phyloP scores from a whole-genome alignment of 1,140 invertebrate species.

The Daktulosphaira vitifoliae region DNA sequence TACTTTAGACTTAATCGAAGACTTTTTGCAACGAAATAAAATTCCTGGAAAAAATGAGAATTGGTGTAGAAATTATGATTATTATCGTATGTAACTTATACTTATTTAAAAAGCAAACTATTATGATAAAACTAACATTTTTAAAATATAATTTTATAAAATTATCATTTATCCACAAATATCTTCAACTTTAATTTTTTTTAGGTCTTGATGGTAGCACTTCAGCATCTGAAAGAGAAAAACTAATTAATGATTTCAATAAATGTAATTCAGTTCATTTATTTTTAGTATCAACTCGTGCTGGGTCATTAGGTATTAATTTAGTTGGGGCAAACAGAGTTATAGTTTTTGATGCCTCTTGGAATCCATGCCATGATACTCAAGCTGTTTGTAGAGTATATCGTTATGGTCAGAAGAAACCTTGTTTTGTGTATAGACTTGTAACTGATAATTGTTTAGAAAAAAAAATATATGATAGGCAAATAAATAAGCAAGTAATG shows the following conservation, averaged over 20 bases:
- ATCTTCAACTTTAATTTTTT: conserved; percentile 38
- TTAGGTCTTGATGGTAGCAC: conserved; percentile 89
- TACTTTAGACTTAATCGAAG: conserved; percentile 94
- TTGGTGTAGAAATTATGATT: conserved; percentile 81
- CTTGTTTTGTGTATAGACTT: conserved; percentile 89
- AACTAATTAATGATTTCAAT: conserved; percentile 96
- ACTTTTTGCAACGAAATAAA: conserved; percentile 70
- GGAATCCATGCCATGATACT: conserved; percentile 99
- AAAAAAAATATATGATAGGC: conserved; percentile 95
- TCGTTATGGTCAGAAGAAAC: conserved; percentile 89
- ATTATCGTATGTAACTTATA: conserved; percentile 69
- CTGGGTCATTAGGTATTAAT: conserved; percentile 95
- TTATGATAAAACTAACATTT: neutral
- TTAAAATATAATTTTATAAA: neutral
- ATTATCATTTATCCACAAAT: neutral
- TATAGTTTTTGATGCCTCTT: conserved; percentile 95
- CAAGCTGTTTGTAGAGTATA: conserved; percentile 97
- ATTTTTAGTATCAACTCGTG: conserved; percentile 94
- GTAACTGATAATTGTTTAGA: conserved; percentile 96
- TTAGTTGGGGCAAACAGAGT: conserved; percentile 94
- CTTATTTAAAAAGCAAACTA: neutral
- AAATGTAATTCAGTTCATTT: conserved; percentile 76
- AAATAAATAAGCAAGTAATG: conserved; percentile 97
- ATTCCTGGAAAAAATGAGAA: conserved; percentile 63
- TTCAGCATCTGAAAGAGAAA: conserved; percentile 84